Conservation (phyloP, 2,888 invertebrate genomes). For the Hypselothyrea guttata region DNA sequence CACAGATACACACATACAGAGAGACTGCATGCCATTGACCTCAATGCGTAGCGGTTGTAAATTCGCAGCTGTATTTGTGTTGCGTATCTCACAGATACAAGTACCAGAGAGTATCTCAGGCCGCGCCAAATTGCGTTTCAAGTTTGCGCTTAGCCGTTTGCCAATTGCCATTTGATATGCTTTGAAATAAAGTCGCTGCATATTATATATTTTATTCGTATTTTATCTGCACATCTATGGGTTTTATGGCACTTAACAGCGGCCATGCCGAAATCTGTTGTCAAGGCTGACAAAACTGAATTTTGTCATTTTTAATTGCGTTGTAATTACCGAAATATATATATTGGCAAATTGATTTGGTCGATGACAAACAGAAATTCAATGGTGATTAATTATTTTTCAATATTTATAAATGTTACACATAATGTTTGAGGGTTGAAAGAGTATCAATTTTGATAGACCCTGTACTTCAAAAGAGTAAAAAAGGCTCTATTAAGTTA, state of each 20-base stretch:
- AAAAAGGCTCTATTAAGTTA: too few relatives aligned
- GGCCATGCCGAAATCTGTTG: neutral
- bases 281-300: constrained; percentile 2
- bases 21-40: constrained; percentile 64
- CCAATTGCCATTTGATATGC: constrained; percentile 43
- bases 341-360: neutral
- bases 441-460: too few relatives aligned
- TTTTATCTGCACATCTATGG: neutral
- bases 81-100: constrained; percentile 42
- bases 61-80: constrained; percentile 28
- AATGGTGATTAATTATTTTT: too few relatives aligned
- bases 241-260: constrained; percentile 11
- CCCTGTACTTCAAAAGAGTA: too few relatives aligned
- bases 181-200: constrained; percentile 14
- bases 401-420: too few relatives aligned
- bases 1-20: constrained; percentile 24
- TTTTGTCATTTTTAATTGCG: neutral
- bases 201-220: constrained; percentile 6
- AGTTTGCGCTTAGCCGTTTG: constrained; percentile 15
- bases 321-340: too few relatives aligned
- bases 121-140: constrained; percentile 15
- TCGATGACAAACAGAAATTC: neutral
- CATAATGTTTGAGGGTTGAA: too few relatives aligned
- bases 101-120: constrained; percentile 9
- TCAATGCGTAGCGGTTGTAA: constrained; percentile 62